Conservation (phyloP, 2,888 invertebrate species). For the Xestia xanthographa region DNA sequence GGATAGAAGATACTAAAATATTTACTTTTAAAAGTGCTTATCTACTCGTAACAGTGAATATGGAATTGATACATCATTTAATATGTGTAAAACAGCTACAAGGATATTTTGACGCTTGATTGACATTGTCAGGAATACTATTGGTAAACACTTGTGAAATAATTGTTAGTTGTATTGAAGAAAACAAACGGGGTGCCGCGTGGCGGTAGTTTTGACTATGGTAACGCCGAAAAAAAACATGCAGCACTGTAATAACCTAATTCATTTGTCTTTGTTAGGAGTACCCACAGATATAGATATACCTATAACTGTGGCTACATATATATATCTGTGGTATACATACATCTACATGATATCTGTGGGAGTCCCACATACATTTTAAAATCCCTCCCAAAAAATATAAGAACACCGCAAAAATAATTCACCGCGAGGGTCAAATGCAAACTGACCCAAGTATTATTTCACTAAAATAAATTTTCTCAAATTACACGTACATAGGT, state of each 20-base stretch:
- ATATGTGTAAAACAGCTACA: background rate
- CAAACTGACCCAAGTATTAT: slow-evolving; percentile 31
- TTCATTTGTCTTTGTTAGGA: background rate
- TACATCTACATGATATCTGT: no score
- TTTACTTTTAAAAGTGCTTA: background rate
- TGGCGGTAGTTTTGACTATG: background rate
- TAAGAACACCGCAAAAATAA: slow-evolving; percentile 13
- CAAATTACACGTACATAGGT: slow-evolving; percentile 45
- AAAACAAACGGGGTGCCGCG: no score
- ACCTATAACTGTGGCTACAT: no score
- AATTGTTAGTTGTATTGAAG: background rate
- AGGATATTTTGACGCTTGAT: background rate
- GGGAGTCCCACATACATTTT: no score
- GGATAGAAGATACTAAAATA: background rate
- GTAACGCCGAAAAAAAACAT: background rate
- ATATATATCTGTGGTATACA: no score
- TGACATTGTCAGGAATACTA: background rate
- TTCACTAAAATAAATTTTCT: slow-evolving; percentile 57
- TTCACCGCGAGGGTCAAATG: slow-evolving; percentile 14
- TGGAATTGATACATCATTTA: background rate
- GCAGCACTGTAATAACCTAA: background rate
- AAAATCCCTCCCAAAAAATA: background rate
- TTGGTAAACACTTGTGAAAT: background rate
- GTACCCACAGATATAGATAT: no score
- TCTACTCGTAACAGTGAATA: background rate